Percentiles rank a stretch among this genome's conserved stretches.
phyloP scores from a whole-genome alignment of 1,140 invertebrate species.

The Anadara kagoshimensis region DNA sequence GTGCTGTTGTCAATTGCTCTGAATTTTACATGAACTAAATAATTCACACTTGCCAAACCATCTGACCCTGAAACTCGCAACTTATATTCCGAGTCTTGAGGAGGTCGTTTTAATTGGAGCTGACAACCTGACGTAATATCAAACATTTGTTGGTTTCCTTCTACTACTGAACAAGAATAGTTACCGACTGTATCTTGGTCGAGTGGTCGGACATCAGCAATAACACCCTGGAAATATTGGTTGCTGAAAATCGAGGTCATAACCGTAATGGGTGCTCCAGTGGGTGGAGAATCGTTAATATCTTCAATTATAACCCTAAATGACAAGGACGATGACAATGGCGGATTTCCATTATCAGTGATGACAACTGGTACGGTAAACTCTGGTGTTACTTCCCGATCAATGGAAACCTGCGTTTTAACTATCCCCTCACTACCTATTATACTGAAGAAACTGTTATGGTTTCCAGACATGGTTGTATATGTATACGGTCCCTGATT shows the following conservation, averaged over 20 bases:
- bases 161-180: conserved; percentile 83
- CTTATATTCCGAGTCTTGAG: conserved; percentile 73
- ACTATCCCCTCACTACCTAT: conserved; percentile 87
- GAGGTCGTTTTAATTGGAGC: conserved; percentile 77
- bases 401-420: conserved; percentile 85
- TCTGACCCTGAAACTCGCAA: conserved; percentile 91
- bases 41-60: conserved; percentile 87
- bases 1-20: conserved; percentile 84
- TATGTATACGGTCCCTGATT: conserved; percentile 94
- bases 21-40: conserved; percentile 88
- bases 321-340: conserved; percentile 85
- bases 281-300: conserved; percentile 93
- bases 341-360: conserved; percentile 89
- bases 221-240: conserved; percentile 77
- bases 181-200: conserved; percentile 91
- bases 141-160: conserved; percentile 76
- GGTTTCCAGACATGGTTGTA: conserved; percentile 77
- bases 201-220: conserved; percentile 92
- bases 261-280: conserved; percentile 54
- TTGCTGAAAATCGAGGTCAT: no score
- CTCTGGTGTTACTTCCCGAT: conserved; percentile 84
- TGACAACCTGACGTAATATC: conserved; percentile 84
- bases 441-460: conserved; percentile 82
- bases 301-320: conserved; percentile 88
- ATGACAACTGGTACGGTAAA: conserved; percentile 86